Conservation (phyloP, 2,113 vertebrate genomes). For the Platysteira castanea region DNA sequence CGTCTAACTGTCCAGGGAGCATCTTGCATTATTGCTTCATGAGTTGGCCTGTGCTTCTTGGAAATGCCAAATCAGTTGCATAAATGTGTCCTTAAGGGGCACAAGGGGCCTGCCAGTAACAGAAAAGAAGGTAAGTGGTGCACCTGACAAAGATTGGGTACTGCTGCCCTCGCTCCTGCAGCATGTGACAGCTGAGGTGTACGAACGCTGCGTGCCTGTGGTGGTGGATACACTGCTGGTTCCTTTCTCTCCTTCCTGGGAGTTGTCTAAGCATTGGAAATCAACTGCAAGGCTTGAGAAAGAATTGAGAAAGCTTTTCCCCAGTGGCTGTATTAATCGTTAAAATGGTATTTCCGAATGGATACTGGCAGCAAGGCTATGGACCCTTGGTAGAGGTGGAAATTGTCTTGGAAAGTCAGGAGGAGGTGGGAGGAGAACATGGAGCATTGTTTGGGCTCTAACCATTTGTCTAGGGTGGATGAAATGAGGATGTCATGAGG, state of each 20-base stretch:
- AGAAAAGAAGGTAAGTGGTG: slow-evolving; percentile 15
- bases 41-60: not conserved
- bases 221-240: not conserved
- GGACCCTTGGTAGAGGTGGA: not conserved
- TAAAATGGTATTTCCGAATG: not conserved
- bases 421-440: not conserved
- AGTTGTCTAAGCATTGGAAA: not conserved
- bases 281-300: not conserved
- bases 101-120: not conserved
- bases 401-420: not conserved
- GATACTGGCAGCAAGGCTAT: not conserved
- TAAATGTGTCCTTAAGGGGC: not conserved
- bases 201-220: fast-evolving
- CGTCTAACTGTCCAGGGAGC: not conserved
- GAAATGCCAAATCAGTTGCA: not conserved
- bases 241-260: not conserved
- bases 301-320: not conserved
- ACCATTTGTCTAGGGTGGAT: not conserved
- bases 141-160: not conserved
- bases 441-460: not conserved
- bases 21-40: not conserved
- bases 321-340: not conserved
- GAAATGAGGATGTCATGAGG: not conserved
- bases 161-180: not conserved
- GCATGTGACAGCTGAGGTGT: fast-evolving